These are phyloP conservation scores for Emberiza fucata DNA, from an alignment of 2,113 vertebrate species.

Conservation along the genomic window DNA sequence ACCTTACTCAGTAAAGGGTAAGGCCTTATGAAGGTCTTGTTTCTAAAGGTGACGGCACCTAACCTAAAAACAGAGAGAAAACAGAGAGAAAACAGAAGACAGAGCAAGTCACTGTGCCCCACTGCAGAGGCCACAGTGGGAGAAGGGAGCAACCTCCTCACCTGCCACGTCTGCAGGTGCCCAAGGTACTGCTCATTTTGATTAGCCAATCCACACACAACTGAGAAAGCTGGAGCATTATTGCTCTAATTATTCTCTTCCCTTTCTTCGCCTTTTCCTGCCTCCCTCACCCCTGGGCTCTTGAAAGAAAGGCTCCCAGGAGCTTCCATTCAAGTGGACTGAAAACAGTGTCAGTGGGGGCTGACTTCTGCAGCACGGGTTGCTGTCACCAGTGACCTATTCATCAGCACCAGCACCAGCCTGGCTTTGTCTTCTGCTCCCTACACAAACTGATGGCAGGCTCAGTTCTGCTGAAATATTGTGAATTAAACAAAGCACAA, in stretches of 20 bases:
- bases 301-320: slow-evolving; percentile 54
- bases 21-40: background rate
- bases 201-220: background rate
- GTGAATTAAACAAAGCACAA: slow-evolving; percentile 52
- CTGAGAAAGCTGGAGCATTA: background rate
- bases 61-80: background rate
- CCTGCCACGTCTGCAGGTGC: background rate
- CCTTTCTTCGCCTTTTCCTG: slow-evolving; percentile 34
- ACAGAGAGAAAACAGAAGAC: background rate
- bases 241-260: slow-evolving; percentile 7
- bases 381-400: slow-evolving; percentile 59
- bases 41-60: background rate
- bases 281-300: slow-evolving; percentile 34
- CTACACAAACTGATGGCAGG: slow-evolving; percentile 40
- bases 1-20: background rate
- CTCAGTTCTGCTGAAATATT: slow-evolving; percentile 18
- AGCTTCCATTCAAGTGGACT: slow-evolving; percentile 45
- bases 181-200: background rate
- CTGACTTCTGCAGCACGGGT: slow-evolving; percentile 36
- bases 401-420: slow-evolving; percentile 36
- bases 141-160: background rate
- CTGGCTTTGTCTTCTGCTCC: slow-evolving; percentile 60
- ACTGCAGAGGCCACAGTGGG: background rate
- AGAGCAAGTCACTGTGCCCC: background rate
- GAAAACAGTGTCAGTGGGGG: slow-evolving; percentile 62